Evolutionary conservation across 1,140 invertebrate genomes (phyloP), one percentile per base, ranked within the genome.

Genomic region (Diorhabda carinulata): DNA sequence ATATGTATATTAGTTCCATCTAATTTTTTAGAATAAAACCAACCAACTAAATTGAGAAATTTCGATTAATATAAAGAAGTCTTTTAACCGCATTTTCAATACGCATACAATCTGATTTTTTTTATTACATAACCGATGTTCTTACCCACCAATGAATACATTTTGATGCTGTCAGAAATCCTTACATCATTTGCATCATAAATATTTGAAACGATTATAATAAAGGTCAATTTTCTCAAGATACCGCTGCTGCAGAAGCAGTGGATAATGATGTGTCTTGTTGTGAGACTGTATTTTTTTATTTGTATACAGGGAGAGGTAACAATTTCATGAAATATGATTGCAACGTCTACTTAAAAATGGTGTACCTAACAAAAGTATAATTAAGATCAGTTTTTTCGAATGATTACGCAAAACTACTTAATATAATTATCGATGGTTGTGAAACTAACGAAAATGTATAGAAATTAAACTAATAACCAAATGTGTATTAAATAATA

Each of bases 211-310:
- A 52, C n/a, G 47, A 52, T 52, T 52, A 52, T 52, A 61, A 43
- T 61, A 61, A 8, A 43, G 59, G 59, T 61, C 59, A 61, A 61
- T 61, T 61, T 61, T 41, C 59, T 43, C 25, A 61, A 41, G 25
- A 61, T 61, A 41, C 47, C 47, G 47, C 47, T 52, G 59, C 1
- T 40, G 42, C 25, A 61, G 59, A 61, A 61, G 59, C 10, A 47
- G 44, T 43, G 45, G 62, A 42, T 64, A 47, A 64, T 47, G 45
- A 64, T 52, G 43, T 25, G 41, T 45, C 9, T 42, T 43, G n/a
- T 64, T 64, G 45, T 41, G 40, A n/a, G 52, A 56, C 45, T 47
- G 61, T 40, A 68, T 63, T 68, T 63, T 61, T 68, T 59, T 45
- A 69, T 69, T 69, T 52, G n/a, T n/a, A 52, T 52, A 52, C 47